These are phyloP conservation scores for Drosophila nebulosa DNA, from an alignment of 1,140 invertebrate genomes.

Conservation along the genomic window DNA sequence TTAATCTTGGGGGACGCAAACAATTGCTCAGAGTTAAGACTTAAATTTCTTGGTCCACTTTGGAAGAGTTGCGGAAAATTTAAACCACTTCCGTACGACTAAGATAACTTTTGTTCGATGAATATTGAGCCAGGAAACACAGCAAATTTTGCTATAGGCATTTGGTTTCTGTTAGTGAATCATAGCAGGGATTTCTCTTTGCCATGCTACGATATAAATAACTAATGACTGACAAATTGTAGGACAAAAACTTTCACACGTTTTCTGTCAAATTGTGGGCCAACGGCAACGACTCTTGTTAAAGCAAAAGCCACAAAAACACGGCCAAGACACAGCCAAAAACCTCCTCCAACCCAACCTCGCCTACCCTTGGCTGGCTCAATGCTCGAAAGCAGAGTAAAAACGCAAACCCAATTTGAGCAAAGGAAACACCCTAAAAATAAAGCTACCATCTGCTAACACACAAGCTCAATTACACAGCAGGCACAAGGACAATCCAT, in stretches of 20 bases:
- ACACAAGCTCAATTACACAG: constrained; percentile 30
- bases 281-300: background rate
- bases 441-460: constrained; percentile 10
- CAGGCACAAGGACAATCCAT: constrained; percentile 8
- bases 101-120: too few relatives aligned
- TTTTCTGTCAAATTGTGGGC: background rate
- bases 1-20: too few relatives aligned
- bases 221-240: background rate
- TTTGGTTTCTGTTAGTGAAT: too few relatives aligned
- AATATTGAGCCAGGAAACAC: too few relatives aligned
- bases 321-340: background rate
- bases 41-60: too few relatives aligned
- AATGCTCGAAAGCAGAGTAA: background rate
- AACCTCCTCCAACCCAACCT: background rate
- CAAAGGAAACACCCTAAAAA: background rate
- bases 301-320: background rate
- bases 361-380: too few relatives aligned
- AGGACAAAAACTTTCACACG: background rate
- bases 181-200: too few relatives aligned
- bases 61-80: too few relatives aligned
- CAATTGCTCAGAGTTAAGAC: too few relatives aligned
- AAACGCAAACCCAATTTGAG: background rate
- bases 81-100: too few relatives aligned
- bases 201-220: background rate
- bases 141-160: too few relatives aligned